These are phyloP conservation scores for Odontamblyopus lacepedii DNA, from an alignment of 2,797 vertebrate species.

Conservation along the genomic window DNA sequence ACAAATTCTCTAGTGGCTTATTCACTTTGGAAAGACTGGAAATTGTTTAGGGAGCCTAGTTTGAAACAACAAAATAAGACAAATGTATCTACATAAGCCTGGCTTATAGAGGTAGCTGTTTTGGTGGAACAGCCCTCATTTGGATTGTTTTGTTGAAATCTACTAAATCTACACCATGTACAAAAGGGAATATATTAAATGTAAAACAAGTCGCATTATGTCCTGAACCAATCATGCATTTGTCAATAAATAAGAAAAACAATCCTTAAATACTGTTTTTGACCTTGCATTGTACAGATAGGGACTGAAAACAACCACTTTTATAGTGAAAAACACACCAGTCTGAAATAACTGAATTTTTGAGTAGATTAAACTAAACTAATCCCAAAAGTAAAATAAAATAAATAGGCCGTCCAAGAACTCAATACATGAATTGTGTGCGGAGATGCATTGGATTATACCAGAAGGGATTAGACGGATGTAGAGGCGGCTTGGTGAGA, in stretches of 20 bases:
- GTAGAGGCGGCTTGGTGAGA: slow-evolving; percentile 67
- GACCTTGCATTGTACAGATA: background rate
- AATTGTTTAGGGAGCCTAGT: background rate
- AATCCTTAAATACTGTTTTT: background rate
- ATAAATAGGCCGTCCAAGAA: slow-evolving; percentile 8
- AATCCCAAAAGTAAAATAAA: background rate
- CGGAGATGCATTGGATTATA: slow-evolving; percentile 64
- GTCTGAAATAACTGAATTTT: slow-evolving; percentile 7
- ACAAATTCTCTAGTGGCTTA: background rate
- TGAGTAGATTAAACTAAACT: slow-evolving; percentile 1
- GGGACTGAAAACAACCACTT: background rate
- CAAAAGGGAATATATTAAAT: background rate
- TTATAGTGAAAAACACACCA: background rate
- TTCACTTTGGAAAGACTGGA: background rate
- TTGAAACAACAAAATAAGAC: slow-evolving; percentile 7
- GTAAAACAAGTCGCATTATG: background rate
- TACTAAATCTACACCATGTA: background rate
- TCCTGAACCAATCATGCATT: background rate
- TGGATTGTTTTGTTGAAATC: background rate
- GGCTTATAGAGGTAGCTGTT: background rate
- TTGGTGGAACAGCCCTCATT: background rate
- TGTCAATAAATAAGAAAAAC: background rate
- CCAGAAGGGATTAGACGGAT: slow-evolving; percentile 67
- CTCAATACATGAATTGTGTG: slow-evolving; percentile 38
- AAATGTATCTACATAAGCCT: background rate